These are phyloP conservation scores for Drosophila micromelanica DNA, from an alignment of 1,140 invertebrate species.

Conservation along the genomic window DNA sequence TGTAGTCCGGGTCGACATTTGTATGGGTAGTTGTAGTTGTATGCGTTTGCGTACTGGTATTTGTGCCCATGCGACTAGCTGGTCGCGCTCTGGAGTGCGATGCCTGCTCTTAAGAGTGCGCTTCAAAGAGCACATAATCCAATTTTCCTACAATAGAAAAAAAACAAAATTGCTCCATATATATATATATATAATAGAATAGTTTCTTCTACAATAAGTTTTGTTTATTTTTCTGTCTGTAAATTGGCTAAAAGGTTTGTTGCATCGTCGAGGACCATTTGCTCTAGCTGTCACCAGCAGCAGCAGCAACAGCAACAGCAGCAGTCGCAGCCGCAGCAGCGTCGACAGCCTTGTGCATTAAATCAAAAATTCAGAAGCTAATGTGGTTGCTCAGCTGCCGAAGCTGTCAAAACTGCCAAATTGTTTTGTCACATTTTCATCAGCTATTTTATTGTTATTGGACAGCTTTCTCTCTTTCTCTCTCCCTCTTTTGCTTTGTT, in stretches of 20 bases:
- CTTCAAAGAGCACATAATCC: constrained; percentile 3
- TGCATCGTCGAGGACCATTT: constrained; percentile 18
- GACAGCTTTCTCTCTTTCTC: constrained; percentile 28
- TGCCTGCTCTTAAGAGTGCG: constrained; percentile 30
- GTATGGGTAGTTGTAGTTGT: constrained; percentile 23
- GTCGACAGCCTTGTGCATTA: constrained; percentile 39
- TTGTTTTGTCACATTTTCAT: constrained; percentile 78
- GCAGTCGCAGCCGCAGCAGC: background rate
- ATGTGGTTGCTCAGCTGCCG: constrained; percentile 13
- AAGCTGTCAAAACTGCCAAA: constrained; percentile 67
- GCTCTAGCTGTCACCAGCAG: background rate
- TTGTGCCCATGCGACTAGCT: constrained; percentile 2
- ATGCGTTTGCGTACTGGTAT: constrained; percentile 13
- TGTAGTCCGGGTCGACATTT: constrained; percentile 32
- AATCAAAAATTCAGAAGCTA: constrained; percentile 24
- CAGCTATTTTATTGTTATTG: constrained; percentile 52
- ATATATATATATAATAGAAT: too few species aligned
- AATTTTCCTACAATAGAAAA: constrained; percentile 28
- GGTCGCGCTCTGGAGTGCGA: constrained; percentile 43
- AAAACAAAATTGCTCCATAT: constrained; percentile 29
- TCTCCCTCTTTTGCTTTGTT: constrained; percentile 22
- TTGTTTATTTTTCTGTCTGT: constrained; percentile 11
- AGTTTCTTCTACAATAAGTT: constrained; percentile 11
- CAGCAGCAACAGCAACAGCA: background rate
- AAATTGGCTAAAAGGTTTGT: constrained; percentile 15